Conservation (phyloP, 30 jellyfish, hydroid and myxozoan species). For the Rhopilema esculentum region DNA sequence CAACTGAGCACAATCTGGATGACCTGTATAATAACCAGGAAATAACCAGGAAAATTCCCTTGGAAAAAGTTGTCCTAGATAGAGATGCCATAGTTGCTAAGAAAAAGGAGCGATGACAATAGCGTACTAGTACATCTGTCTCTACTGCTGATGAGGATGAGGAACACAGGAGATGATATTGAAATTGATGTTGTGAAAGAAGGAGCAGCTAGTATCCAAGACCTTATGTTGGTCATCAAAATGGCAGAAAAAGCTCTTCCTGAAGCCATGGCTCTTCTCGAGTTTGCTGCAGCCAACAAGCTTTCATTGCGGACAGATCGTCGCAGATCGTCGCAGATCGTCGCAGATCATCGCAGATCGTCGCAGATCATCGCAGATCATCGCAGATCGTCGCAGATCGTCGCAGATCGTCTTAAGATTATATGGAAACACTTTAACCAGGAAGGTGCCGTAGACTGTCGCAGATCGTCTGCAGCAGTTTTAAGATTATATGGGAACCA, state of each 20-base stretch:
- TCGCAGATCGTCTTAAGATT: too few species aligned
- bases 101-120: constrained; percentile 43
- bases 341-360: too few species aligned
- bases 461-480: too few species aligned
- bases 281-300: constrained; percentile 44
- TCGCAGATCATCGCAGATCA: too few species aligned
- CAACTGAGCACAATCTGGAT: constrained; percentile 63
- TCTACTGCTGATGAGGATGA: constrained; percentile 25
- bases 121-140: constrained; percentile 18
- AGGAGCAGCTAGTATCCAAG: constrained; percentile 60
- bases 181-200: constrained; percentile 51
- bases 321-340: too few species aligned
- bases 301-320: constrained; percentile 26
- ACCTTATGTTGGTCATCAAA: constrained; percentile 63
- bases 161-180: constrained; percentile 18
- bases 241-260: constrained; percentile 50
- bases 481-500: too few species aligned
- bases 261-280: constrained; percentile 28
- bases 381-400: too few species aligned
- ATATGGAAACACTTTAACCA: too few species aligned
- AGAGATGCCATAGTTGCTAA: constrained; percentile 51
- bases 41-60: constrained; percentile 28
- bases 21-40: constrained; percentile 51
- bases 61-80: constrained; percentile 30
- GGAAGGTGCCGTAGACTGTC: too few species aligned